Evolutionary conservation across 2,797 vertebrate genomes (phyloP), one percentile per base, ranked within the genome.

Genomic region (Botia kubotai): DNA sequence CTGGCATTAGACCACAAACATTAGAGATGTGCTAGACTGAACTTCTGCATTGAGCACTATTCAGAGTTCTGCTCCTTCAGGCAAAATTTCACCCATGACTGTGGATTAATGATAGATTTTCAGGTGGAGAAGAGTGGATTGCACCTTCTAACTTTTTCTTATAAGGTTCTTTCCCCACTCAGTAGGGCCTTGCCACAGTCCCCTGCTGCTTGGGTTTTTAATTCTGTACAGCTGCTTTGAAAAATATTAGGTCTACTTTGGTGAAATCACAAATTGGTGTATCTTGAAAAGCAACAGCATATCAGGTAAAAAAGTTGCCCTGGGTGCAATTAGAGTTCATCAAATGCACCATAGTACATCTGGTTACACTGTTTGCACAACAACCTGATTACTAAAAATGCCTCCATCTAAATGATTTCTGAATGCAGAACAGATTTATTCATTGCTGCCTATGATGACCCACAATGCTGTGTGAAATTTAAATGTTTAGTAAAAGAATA

Each of bases 1-100:
- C 67, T 82, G 83, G 60, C 39, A 71, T 68, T 19, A 67, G 12
- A 46, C 50, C 17, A 57, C 33, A 60, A 69, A 62, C 48, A 65
- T 69, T 63, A 79, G 72, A 83, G 70, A 63, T 63, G 14, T 63
- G 67, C n/a, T 58, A 46, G 43, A 67, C 21, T 13, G 43, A 62
- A 48, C 29, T 66, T 82, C 23, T 72, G 58, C 23, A 39, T 33
- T 5, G 50, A 63, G 57, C 39, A 21, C 29, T 2, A 29, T 21
- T 65, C 55, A 16, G 4, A 46, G 55, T 67, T 76, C 4, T 33
- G 3, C 33, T 77, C 75, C 63, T 77, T 52, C 11, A 77, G 63
- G 63, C 33, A 43, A 39, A 4, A 67, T 68, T 77, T 77, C 19
- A 68, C 33, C 50, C 6, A 55, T 23, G 14, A 57, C 10, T 26